Evolutionary conservation across 2,113 vertebrate species (phyloP), one percentile per base, ranked within the genome.

Genomic region (Monarcha castaneiventris): DNA sequence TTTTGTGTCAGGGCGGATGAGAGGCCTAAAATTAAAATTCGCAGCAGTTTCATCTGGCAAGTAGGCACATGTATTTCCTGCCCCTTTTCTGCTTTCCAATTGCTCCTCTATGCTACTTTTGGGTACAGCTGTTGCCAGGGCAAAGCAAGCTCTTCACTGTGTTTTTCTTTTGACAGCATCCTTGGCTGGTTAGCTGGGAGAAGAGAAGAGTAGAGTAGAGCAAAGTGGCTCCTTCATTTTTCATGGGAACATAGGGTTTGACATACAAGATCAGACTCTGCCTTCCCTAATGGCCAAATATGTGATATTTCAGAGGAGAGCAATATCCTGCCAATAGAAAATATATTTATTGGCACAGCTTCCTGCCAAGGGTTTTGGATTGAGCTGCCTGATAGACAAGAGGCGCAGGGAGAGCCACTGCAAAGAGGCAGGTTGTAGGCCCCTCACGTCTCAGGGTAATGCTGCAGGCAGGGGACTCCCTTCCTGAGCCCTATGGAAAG

Each of bases 1-100:
- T 96, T 97, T 95, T 82, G 82, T 94, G 95, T 97, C 96, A 97
- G 63, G 87, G 69, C 87, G 97, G 96, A 97, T 94, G 90, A 97
- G 92, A 95, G 48, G 46, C 74, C 94, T 97, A 87, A 96, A 97
- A 96, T 97, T 97, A 97, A 96, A 94, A 87, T 61, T 94, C 41
- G 95, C 87, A 74, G 81, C 84, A 96, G 87, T 94, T 96, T 94
- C 33, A 6, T 48, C 82, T 86, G 78, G 62, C 84, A 95, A 90
- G 64, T 77, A 83, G 33, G 49, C 52, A 74, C 75, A 77, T 87
- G 69, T 54, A 52, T 95, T 76, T 77, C 55, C 82, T 94, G 61
- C 49, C 16, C 76, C 26, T 72, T 96, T 92, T 91, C 49, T 64
- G 33, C 92, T 95, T 93, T 77, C 80, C 75, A 85, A 23, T 77